A percentile compares a stretch with the other conserved stretches of the same genome.
These are phyloP conservation scores for Archaeoteleia sp. DNA, from an alignment of 2,888 invertebrate genomes.

Conservation along the genomic window DNA sequence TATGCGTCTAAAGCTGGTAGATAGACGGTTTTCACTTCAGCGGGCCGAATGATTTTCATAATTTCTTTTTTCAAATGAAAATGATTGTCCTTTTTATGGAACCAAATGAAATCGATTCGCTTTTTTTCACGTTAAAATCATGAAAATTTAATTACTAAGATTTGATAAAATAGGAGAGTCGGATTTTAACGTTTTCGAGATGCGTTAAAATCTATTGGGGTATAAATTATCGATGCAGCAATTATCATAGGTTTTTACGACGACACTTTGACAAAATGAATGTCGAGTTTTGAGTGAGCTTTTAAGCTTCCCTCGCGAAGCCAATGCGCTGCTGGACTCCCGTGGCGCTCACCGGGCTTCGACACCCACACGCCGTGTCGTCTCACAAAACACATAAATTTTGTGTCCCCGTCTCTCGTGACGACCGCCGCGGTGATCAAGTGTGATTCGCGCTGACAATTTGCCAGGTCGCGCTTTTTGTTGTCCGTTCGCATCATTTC, in stretches of 20 bases:
- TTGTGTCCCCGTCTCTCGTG: constrained; percentile 19
- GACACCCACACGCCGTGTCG: constrained; percentile 73
- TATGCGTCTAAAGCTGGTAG: constrained; percentile 58
- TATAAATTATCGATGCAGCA: constrained; percentile 24
- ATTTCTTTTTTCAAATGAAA: constrained; percentile 21
- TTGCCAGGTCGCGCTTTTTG: background rate
- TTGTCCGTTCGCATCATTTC: constrained; percentile 3
- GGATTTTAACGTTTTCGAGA: background rate
- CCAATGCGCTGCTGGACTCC: constrained; percentile 61
- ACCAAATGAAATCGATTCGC: constrained; percentile 24
- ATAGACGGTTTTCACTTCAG: constrained; percentile 8
- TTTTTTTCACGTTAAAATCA: constrained; percentile 17
- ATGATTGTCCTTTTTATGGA: constrained; percentile 31
- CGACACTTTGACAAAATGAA: constrained; percentile 32
- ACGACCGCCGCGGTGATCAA: constrained; percentile 33
- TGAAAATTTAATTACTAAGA: too few species aligned
- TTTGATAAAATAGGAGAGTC: too few species aligned
- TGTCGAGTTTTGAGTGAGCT: constrained; percentile 31
- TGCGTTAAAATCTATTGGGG: background rate
- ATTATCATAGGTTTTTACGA: constrained; percentile 45
- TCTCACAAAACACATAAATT: constrained; percentile 72
- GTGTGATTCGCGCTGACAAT: constrained; percentile 32
- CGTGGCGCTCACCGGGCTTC: constrained; percentile 72
- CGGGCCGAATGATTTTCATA: constrained; percentile 19
- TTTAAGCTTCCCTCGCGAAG: constrained; percentile 32